Base-by-base conservation (phyloP, 2,888 invertebrate species). In the Eupithecia exiguata region DNA sequence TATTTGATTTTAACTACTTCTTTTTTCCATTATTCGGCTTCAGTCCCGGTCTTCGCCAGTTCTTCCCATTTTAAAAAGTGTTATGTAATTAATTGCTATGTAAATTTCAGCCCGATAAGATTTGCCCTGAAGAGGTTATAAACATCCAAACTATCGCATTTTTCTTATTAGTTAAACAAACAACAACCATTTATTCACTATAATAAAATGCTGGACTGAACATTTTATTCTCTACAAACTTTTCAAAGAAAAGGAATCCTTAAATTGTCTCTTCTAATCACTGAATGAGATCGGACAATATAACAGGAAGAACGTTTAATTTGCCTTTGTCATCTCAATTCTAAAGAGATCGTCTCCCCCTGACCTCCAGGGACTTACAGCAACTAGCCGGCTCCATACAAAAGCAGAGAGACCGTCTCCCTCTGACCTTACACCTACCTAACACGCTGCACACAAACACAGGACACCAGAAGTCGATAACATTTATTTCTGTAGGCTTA, bases 311-410 rank as follows among this genome's bases (percentile, higher is more conserved):
- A 70, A 65, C 68, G 68, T 72, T 72, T 70, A 75, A 75, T 72
- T 75, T 75, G 70, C 70, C 43, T 75, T 73, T 75, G 75, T 73
- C 72, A 71, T 73, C 75, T 73, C 72, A 66, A 69, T 68, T 70
- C 68, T 46, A 70, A 72, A 53, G 72, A 74, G 74, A 71, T 70
- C 46, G 25, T 30, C 61, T 25, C 40, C 21, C 38, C 6, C 12
- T 38, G 62, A 62, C 16, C 62, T 62, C 62, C 35, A 30, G 16
- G 25, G 66, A n/a, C 10, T 65, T 14, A 12, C 12, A n/a, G 65
- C 0, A 16, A 21, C n/a, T 10, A 21, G 40, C 66, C 14, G 6
- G 38, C 21, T 66, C 25, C 38, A 40, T 66, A 66, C 66, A 66
- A 65, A 66, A n/a, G 16, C 2, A 58, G 25, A 25, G 5, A 25